Base-by-base conservation (phyloP, 2,888 invertebrate species). In the Eurytoma adleriae region DNA sequence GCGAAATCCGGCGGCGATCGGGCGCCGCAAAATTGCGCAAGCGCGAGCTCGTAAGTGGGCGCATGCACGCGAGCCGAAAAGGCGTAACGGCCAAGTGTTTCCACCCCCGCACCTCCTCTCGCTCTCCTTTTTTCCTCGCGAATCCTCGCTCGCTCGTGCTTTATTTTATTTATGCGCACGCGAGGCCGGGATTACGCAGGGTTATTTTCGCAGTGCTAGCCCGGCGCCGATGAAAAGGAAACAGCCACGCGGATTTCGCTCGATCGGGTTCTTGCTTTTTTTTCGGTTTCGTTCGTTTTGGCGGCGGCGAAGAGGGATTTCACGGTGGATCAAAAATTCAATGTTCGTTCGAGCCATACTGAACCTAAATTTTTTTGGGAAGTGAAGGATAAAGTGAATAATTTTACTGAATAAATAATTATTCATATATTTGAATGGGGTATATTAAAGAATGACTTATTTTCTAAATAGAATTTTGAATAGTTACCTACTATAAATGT, bases 201-300 rank as follows among this genome's bases (percentile, higher is more conserved):
- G 24, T 69, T 67, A 73, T 57, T 73, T 73, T 62, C 56, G 30
- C 52, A 67, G n/a, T 59, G 48, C 40, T 30, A 57, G 48, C 27
- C 30, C 30, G 30, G 40, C 62, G 61, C 52, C 59, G 79, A 79
- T 79, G 79, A 70, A 79, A 79, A 64, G 61, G 74, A 79, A 79
- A 74, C 74, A 70, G 73, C 27, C 40, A 56, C 57, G 2, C 30
- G 2, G n/a, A 16, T 50, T 1, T 27, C 56, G 24, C 56, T 20
- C 71, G 59, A 59, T 20, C 2, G 3, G 56, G 30, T 30, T 30
- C 30, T 30, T 30, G 30, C 30, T 30, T 30, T 30, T 30, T 30
- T 30, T 30, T 30, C 30, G 30, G 30, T 30, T 30, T 30, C 30
- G 30, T 30, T 30, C 30, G 4, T 30, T 30, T 30, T 30, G 3